Evolutionary conservation across 2,797 vertebrate genomes (phyloP).

Genomic region (Agapornis canus): DNA sequence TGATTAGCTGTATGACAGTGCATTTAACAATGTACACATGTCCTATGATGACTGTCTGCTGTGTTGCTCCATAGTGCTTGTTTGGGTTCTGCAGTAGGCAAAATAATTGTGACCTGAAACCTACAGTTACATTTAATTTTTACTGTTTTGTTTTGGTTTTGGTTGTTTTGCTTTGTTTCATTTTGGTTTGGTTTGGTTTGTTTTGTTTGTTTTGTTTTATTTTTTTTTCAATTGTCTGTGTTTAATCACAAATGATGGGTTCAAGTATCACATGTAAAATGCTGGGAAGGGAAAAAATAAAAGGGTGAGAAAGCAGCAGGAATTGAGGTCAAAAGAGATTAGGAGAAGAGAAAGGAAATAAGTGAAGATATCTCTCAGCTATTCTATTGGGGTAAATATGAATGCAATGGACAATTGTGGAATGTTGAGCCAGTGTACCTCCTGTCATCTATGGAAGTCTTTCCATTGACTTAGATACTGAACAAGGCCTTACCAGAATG

Average conservation of each 20-base stretch:
- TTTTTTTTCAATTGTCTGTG: constrained; percentile 11
- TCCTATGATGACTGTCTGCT: not conserved
- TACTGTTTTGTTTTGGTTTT: not conserved
- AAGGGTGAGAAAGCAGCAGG: not conserved
- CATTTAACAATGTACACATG: rapidly evolving
- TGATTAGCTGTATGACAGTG: not conserved
- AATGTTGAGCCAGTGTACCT: not conserved
- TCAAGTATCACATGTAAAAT: not conserved
- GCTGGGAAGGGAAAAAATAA: not conserved
- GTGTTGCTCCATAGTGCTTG: not conserved
- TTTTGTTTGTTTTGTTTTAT: not conserved
- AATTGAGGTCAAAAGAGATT: not conserved
- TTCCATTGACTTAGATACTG: not conserved
- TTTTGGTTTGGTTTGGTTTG: too few species aligned
- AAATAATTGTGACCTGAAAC: not conserved
- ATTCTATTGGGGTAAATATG: not conserved
- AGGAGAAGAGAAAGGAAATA: not conserved
- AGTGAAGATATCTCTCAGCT: not conserved
- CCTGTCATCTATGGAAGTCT: not conserved
- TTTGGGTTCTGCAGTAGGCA: not conserved
- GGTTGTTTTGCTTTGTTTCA: not conserved
- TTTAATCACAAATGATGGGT: not conserved
- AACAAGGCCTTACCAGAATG: not conserved
- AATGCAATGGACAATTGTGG: not conserved
- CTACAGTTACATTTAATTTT: not conserved